Percentiles rank a stretch among this genome's conserved stretches.
Conservation (phyloP, 2,113 vertebrate species). For the Tretioscincus oriximinensis region DNA sequence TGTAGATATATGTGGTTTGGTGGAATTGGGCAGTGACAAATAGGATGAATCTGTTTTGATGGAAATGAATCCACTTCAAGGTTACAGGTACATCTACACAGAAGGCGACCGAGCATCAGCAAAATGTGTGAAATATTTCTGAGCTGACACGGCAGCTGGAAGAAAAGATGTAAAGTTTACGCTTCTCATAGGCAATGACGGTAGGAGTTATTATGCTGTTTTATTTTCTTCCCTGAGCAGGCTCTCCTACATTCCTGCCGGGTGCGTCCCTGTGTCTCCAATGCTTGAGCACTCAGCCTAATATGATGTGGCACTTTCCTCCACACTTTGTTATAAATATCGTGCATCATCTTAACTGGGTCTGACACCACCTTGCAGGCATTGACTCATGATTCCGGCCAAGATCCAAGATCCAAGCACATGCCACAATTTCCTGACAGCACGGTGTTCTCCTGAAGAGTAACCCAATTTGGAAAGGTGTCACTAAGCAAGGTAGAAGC, state of each 20-base stretch:
- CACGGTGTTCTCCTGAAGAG: not conserved
- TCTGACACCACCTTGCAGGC: constrained; percentile 67
- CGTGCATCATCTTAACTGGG: constrained; percentile 54
- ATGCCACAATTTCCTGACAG: not conserved
- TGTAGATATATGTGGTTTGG: too few species aligned
- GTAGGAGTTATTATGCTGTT: not conserved
- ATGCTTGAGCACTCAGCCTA: constrained; percentile 38
- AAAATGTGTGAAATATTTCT: not conserved
- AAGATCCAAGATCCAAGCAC: constrained; percentile 35
- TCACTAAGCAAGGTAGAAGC: not conserved
- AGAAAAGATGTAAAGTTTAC: not conserved
- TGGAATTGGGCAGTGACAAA: too few species aligned
- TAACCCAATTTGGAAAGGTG: not conserved
- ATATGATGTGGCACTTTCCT: constrained; percentile 67
- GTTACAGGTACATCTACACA: not conserved
- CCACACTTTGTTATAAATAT: constrained; percentile 66
- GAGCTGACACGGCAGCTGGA: too few species aligned
- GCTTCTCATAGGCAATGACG: not conserved
- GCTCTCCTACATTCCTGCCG: not conserved
- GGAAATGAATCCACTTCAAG: too few species aligned
- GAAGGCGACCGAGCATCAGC: not conserved
- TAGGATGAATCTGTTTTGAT: too few species aligned
- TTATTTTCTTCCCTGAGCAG: not conserved
- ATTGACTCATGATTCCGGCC: constrained; percentile 55
- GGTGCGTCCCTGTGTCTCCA: constrained; percentile 36